Percentiles rank a stretch among this genome's conserved stretches.
Evolutionary conservation across 2,888 invertebrate genomes (phyloP).

Genomic region (Anthrax anthrax): DNA sequence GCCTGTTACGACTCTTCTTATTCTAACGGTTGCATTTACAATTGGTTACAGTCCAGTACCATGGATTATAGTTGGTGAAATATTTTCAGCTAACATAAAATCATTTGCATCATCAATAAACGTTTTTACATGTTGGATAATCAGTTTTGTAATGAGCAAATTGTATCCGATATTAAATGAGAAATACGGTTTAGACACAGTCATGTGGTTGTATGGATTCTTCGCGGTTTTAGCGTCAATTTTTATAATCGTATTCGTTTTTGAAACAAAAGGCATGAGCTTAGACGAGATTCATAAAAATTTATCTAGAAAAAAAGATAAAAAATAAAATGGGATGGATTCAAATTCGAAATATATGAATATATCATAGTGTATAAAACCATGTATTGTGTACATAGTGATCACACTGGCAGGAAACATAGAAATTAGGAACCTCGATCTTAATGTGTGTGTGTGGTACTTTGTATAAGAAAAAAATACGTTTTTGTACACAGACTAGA

Average conservation of each 20-base stretch:
- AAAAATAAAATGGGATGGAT: no score
- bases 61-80: slow-evolving; percentile 61
- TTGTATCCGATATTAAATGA: neutral
- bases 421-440: no score
- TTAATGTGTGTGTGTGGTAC: no score
- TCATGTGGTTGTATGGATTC: neutral
- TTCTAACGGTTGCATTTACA: neutral
- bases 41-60: slow-evolving; percentile 54
- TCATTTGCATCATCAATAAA: slow-evolving; percentile 36
- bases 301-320: neutral
- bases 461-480: no score
- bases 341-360: no score
- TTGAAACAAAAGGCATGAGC: slow-evolving; percentile 71
- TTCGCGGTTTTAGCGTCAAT: slow-evolving; percentile 34
- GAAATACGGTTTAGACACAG: neutral
- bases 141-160: neutral
- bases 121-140: neutral
- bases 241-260: slow-evolving; percentile 52
- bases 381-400: no score
- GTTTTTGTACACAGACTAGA: no score
- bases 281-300: slow-evolving; percentile 54
- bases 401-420: no score
- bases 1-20: neutral
- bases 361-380: no score
- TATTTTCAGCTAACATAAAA: slow-evolving; percentile 54